Base-by-base conservation (phyloP, 2,113 vertebrate species). In the Pardalotus punctatus region DNA sequence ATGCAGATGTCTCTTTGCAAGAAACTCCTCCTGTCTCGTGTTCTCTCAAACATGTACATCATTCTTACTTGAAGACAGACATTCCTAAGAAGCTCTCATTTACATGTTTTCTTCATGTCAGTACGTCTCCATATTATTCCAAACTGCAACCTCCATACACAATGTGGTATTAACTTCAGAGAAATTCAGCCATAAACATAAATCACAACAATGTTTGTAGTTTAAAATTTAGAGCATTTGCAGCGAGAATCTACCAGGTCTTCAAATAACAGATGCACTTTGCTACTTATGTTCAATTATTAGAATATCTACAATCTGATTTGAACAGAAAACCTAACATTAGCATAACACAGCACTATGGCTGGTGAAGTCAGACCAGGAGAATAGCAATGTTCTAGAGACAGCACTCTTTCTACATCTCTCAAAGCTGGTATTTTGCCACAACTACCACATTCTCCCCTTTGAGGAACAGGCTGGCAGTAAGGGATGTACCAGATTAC, bases 361-460 rank as follows among this genome's bases (percentile, higher is more conserved):
- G 36, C 23, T 53, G 14, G 10, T 43, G 13, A 84, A 87, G 24
- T 45, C 16, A 65, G 48, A 74, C 12, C 40, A 42, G 43, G 10
- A 64, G 7, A 81, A 7, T 0, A 70, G 22, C 16, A 22, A 35
- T 24, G 33, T 12, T 53, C 36, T 22, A 70, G 15, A 31, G 3
- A 73, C 11, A 56, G 7, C 0, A 1, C 3, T 47, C 27, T 51
- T 60, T 45, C 40, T n/a, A 2, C 2, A 25, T n/a, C 25, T 53
- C 47, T 64, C 12, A 13, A 11, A 27, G 42, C 11, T 16, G 38
- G 0, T 21, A 29, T 43, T 86, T 78, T 58, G 45, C 33, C 51
- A 43, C 35, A 70, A 28, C 17, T 35, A 79, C 14, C 50, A 47
- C 14, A 50, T 31, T 4, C 15, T 87, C 17, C 7, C 22, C 31